phyloP scores from a whole-genome alignment of 2,888 invertebrate species.

The Auanema sp. region DNA sequence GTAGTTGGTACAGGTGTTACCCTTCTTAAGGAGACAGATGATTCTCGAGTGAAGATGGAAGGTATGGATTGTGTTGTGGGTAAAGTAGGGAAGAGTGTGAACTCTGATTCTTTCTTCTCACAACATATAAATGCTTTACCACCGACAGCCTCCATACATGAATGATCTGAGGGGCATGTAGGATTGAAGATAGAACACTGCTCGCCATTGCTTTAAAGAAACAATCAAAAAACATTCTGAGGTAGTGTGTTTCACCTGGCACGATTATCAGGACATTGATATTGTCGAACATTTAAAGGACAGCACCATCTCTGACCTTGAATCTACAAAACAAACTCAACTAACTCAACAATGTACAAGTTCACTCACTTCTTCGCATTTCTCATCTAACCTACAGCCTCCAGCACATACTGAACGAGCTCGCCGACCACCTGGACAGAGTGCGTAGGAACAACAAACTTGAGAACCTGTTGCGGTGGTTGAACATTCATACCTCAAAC shows the following conservation, averaged over 20 bases:
- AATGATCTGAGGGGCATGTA: constrained; percentile 11
- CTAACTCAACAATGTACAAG: constrained; percentile 12
- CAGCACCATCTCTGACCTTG: constrained; percentile 38
- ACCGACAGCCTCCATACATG: constrained; percentile 9
- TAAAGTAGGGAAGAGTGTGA: no score
- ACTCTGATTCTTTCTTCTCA: no score
- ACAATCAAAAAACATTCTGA: not conserved
- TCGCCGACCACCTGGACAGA: constrained; percentile 27
- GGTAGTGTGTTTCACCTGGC: constrained; percentile 12
- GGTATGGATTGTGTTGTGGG: no score
- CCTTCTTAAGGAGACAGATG: no score
- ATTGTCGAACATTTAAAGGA: constrained; percentile 22
- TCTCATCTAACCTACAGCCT: constrained; percentile 38
- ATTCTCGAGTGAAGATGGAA: no score
- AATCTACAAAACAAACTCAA: not conserved
- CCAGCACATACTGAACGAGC: constrained; percentile 38
- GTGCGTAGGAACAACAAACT: constrained; percentile 36
- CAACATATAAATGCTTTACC: no score
- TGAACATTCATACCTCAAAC: constrained; percentile 39
- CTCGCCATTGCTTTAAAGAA: constrained; percentile 15
- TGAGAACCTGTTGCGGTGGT: constrained; percentile 30
- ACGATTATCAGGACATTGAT: constrained; percentile 19
- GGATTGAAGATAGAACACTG: constrained; percentile 11
- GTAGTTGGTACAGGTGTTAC: no score
- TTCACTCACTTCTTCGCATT: constrained; percentile 33